Conservation (phyloP, 2,113 vertebrate genomes). For the Channa argus region DNA sequence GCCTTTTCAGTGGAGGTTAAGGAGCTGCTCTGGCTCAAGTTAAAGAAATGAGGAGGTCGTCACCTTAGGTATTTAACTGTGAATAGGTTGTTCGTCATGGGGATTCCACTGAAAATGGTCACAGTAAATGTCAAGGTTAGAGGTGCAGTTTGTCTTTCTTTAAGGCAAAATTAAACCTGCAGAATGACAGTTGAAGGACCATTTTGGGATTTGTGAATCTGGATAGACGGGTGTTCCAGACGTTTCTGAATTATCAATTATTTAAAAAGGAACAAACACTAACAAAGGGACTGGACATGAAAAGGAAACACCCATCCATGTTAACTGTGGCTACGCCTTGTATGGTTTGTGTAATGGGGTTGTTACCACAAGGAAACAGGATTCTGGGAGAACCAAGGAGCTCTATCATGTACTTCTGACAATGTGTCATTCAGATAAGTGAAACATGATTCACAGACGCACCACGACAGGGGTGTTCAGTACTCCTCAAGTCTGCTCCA, state of each 20-base stretch:
- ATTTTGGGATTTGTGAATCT: constrained; percentile 41
- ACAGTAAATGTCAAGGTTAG: not conserved
- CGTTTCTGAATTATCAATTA: constrained; percentile 64
- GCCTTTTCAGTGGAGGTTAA: constrained; percentile 17
- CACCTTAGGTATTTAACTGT: constrained; percentile 47
- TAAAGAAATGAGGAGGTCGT: constrained; percentile 32
- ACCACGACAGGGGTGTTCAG: not conserved
- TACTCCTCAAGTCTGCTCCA: constrained; percentile 10
- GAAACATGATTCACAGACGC: constrained; percentile 55
- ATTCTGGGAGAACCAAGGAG: constrained; percentile 60
- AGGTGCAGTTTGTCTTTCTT: too few relatives aligned
- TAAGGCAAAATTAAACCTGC: too few relatives aligned
- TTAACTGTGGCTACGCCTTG: constrained; percentile 58
- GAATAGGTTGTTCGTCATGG: constrained; percentile 39
- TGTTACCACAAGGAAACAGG: constrained; percentile 41
- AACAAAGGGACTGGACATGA: constrained; percentile 60
- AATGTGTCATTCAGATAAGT: constrained; percentile 60
- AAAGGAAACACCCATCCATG: constrained; percentile 68
- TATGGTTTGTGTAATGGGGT: constrained; percentile 36
- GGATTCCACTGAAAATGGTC: constrained; percentile 30
- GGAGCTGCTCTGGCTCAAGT: constrained; percentile 10
- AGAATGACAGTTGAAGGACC: not conserved
- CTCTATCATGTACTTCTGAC: constrained; percentile 31
- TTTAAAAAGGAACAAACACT: constrained; percentile 64
- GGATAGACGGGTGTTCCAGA: constrained; percentile 43